phyloP scores from a whole-genome alignment of 2,797 vertebrate genomes.

The Sebastolobus altivelis region DNA sequence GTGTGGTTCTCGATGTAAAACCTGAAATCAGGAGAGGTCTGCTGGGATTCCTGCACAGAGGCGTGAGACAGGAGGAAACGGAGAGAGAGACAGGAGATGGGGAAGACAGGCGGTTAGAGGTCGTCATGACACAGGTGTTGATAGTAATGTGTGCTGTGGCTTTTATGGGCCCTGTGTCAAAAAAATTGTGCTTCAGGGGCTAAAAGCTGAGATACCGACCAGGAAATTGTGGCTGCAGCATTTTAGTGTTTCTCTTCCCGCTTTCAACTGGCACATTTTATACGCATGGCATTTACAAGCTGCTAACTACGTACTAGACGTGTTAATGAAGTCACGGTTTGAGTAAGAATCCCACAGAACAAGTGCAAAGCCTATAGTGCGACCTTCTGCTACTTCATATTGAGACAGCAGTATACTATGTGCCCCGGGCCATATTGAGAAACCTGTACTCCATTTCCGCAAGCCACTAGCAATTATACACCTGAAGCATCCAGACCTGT shows the following conservation, averaged over 20 bases:
- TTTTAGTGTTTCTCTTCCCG: constrained; percentile 49
- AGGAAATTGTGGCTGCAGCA: constrained; percentile 49
- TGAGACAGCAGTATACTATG: constrained; percentile 65
- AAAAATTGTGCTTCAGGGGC: constrained; percentile 49
- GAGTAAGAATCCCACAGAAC: constrained; percentile 51
- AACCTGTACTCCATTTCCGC: constrained; percentile 84
- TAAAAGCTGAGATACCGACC: constrained; percentile 55
- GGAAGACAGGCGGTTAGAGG: constrained; percentile 39
- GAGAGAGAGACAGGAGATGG: not conserved
- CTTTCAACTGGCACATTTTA: constrained; percentile 61
- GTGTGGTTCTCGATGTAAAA: constrained; percentile 90
- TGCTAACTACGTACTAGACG: constrained; percentile 52
- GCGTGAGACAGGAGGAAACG: constrained; percentile 29
- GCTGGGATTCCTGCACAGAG: constrained; percentile 84
- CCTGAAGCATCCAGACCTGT: constrained; percentile 87
- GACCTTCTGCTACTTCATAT: constrained; percentile 32
- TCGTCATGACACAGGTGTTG: constrained; percentile 66
- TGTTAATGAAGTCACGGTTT: constrained; percentile 61
- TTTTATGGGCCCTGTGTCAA: constrained; percentile 66
- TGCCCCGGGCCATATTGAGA: constrained; percentile 76
- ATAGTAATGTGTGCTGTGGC: constrained; percentile 61
- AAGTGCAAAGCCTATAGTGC: constrained; percentile 46
- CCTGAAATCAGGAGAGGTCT: constrained; percentile 86
- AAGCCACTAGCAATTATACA: constrained; percentile 87
- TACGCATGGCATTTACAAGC: constrained; percentile 68